Evolutionary conservation across 1,140 invertebrate species (phyloP), one percentile per base, ranked within the genome.

Genomic region (Hycleus phaleratus): DNA sequence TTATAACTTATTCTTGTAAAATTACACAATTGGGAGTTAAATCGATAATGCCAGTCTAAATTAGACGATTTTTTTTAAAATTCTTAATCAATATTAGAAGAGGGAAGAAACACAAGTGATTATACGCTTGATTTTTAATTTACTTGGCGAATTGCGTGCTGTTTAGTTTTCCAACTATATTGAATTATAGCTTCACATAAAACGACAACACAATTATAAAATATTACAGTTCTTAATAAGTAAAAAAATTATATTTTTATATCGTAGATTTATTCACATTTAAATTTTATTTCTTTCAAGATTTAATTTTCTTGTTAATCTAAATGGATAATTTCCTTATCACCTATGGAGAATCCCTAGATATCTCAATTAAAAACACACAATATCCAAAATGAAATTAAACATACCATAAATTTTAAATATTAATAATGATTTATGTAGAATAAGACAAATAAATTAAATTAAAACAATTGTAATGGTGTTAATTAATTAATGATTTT

Each of bases 341-440:
- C 32, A 43, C 45, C 26, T 48, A 52, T 46, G 49, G 18, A 18
- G 18, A 18, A 18, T 18, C 18, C 18, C 18, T 18, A 18, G 18
- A 18, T 18, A 18, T 18, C 18, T 18, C 18, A 18, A 18, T 18
- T 18, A 18, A 18, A 18, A 18, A 18, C 49, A 39, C 44, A 50
- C 38, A 56, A 60, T 8, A 42, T 26, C 8, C 24, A 5, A 10
- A 39, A 7, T 49, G n/a, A 26, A 39, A 50, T 55, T 59, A 59
- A 62, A 51, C 26, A 59, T 59, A 62, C 43, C 24, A 54, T 58
- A 58, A 51, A 65, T 48, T 53, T 49, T 60, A 54, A 26, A 58
- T 53, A 58, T 50, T 38, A 60, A 48, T 60, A 46, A 42, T 42
- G 38, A 38, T 12, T 12, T 12, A 12, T 12, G 12, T 18, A 18